phyloP scores from a whole-genome alignment of 1,140 invertebrate genomes.

The Procambarus clarkii region DNA sequence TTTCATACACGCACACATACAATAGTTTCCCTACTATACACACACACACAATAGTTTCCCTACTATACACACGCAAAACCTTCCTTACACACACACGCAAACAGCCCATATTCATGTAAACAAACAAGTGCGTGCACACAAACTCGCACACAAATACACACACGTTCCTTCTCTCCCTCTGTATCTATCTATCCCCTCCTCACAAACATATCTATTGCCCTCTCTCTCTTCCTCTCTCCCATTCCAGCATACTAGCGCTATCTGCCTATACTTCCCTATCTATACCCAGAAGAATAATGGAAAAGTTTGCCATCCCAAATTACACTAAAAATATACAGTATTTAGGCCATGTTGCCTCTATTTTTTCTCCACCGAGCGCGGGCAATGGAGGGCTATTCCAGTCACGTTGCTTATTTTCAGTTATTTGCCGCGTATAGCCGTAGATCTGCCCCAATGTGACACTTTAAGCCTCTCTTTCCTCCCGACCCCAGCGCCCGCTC shows the following conservation, averaged over 20 bases:
- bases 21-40: no score
- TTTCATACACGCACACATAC: no score
- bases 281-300: conserved; percentile 38
- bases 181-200: conserved; percentile 9
- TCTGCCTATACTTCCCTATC: conserved; percentile 28
- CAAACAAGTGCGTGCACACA: no score
- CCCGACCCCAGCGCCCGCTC: conserved; percentile 51
- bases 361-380: conserved; percentile 33
- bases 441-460: conserved; percentile 69
- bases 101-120: no score
- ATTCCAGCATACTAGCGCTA: conserved; percentile 42
- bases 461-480: conserved; percentile 70
- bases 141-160: background rate
- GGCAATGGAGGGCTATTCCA: conserved; percentile 64
- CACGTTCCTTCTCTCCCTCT: background rate
- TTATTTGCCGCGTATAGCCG: conserved; percentile 70
- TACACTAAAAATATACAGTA: conserved; percentile 60
- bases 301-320: conserved; percentile 38
- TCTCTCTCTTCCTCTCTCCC: conserved; percentile 29
- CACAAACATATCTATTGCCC: conserved; percentile 9
- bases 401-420: conserved; percentile 70
- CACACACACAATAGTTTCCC: no score
- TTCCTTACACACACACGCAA: no score
- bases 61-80: no score
- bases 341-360: conserved; percentile 53